Evolutionary conservation across 64 coral and sea anemone genomes (phyloP).

Genomic region (Montipora capricornis): DNA sequence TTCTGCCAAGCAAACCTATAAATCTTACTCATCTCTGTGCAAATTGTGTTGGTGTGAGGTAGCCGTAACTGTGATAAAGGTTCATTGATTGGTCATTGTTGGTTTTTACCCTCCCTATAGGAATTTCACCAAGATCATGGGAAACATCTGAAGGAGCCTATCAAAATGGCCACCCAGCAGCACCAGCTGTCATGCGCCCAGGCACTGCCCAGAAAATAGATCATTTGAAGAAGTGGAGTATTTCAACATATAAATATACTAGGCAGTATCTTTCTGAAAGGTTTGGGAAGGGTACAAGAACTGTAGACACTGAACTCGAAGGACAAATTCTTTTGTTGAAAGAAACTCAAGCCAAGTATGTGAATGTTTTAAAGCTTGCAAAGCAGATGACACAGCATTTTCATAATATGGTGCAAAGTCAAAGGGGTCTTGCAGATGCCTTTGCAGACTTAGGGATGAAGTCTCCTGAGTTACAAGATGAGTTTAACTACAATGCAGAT

Average conservation of each 20-base stretch:
- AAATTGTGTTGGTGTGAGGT: no score
- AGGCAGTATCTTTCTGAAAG: slow-evolving; percentile 96
- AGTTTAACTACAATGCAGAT: slow-evolving; percentile 97
- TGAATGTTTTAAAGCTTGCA: slow-evolving; percentile 82
- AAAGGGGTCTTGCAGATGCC: slow-evolving; percentile 82
- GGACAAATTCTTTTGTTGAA: slow-evolving; percentile 86
- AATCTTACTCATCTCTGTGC: no score
- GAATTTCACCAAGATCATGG: slow-evolving; percentile 40
- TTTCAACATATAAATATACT: slow-evolving; percentile 98
- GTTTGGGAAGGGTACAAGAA: slow-evolving; percentile 98
- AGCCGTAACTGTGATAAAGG: no score
- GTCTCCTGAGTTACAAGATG: slow-evolving; percentile 94
- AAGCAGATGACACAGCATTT: slow-evolving; percentile 96
- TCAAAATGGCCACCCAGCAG: slow-evolving; percentile 45
- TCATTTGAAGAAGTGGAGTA: slow-evolving; percentile 95
- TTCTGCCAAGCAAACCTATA: no score
- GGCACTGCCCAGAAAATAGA: slow-evolving; percentile 85
- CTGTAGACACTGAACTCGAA: slow-evolving; percentile 98
- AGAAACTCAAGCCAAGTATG: slow-evolving; percentile 93
- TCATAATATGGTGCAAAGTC: slow-evolving; percentile 90
- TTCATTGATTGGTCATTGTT: no score
- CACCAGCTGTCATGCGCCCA: slow-evolving; percentile 70
- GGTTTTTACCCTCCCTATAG: neutral
- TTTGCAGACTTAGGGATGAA: slow-evolving; percentile 98
- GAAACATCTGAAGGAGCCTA: slow-evolving; percentile 32